Percentiles rank a stretch among this genome's conserved stretches.
These are phyloP conservation scores for Aphidius colemani DNA, from an alignment of 2,888 invertebrate species.

Conservation along the genomic window DNA sequence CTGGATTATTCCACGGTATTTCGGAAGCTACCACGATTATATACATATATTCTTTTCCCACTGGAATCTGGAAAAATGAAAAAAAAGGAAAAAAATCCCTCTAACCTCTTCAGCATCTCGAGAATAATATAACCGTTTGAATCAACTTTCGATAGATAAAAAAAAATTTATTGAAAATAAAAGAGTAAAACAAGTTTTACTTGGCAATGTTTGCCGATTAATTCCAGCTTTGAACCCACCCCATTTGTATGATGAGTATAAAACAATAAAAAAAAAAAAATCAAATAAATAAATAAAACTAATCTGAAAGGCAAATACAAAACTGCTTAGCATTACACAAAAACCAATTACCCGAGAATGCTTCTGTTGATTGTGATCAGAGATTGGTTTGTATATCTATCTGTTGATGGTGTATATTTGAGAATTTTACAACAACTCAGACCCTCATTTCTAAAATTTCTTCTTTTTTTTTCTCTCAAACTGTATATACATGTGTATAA, in stretches of 20 bases:
- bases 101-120: background rate
- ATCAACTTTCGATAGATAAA: constrained; percentile 3
- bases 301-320: constrained; percentile 33
- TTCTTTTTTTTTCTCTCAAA: background rate
- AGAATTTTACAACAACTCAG: background rate
- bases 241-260: no score
- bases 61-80: constrained; percentile 3
- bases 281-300: constrained; percentile 25
- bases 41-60: constrained; percentile 6
- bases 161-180: background rate
- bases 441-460: constrained; percentile 9
- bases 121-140: background rate
- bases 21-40: constrained; percentile 4
- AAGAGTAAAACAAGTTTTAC: background rate
- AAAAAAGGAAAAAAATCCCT: constrained; percentile 9
- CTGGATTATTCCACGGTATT: constrained; percentile 25
- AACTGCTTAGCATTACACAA: constrained; percentile 52
- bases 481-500: background rate
- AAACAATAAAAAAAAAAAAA: background rate
- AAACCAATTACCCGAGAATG: constrained; percentile 58
- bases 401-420: constrained; percentile 12
- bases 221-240: constrained; percentile 27
- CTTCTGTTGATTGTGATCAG: constrained; percentile 52
- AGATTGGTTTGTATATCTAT: constrained; percentile 22
- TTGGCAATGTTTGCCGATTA: constrained; percentile 14